Conservation (phyloP, 2,797 vertebrate genomes). For the Lepus townsendii region DNA sequence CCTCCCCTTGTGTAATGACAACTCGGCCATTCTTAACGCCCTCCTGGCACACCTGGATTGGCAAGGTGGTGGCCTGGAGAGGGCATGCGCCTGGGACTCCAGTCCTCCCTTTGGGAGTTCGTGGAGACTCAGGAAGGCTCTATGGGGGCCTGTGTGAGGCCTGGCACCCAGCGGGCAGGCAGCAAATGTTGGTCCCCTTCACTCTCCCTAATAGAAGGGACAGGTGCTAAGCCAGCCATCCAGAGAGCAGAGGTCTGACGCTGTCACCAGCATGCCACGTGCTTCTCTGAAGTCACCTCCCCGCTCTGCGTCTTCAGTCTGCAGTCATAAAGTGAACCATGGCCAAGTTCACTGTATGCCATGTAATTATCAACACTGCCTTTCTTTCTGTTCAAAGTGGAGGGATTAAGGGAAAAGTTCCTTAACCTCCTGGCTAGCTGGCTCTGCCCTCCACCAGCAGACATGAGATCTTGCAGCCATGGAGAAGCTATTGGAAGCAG, state of each 20-base stretch:
- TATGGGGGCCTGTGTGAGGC: background rate
- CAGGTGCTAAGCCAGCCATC: background rate
- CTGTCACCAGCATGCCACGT: too few relatives aligned
- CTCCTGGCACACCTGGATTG: constrained; percentile 68
- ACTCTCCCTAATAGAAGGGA: background rate
- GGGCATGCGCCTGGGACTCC: background rate
- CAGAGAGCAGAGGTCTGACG: background rate
- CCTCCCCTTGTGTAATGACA: constrained; percentile 39
- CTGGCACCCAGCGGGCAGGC: background rate
- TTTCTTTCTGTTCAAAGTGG: constrained; percentile 26
- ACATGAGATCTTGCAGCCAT: background rate
- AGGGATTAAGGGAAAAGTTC: background rate
- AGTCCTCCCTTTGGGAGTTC: background rate
- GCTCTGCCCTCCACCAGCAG: background rate
- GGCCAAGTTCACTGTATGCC: constrained; percentile 30
- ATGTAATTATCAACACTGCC: background rate
- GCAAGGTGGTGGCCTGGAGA: constrained; percentile 70
- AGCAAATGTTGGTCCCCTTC: background rate
- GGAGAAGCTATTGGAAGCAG: background rate
- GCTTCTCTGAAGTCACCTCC: background rate
- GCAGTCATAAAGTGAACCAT: background rate
- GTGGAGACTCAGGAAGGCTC: background rate
- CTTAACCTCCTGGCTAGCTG: background rate
- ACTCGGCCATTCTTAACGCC: constrained; percentile 46
- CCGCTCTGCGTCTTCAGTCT: background rate